Percentiles rank a stretch among this genome's conserved stretches.
Evolutionary conservation across 2,888 invertebrate genomes (phyloP).

Genomic region (Sminthurides aquaticus): DNA sequence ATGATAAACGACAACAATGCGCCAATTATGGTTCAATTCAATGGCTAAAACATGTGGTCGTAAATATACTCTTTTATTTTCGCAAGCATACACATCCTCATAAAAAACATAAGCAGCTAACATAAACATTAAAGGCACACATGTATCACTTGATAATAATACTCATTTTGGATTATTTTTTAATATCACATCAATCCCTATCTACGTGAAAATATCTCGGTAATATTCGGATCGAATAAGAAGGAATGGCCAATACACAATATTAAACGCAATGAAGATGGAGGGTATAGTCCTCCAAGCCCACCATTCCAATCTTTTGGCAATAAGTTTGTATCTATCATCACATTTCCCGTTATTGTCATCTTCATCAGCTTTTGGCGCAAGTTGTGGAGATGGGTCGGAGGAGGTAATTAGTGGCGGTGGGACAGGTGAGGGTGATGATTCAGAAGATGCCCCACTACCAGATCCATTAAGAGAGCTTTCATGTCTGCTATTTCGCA

Average conservation of each 20-base stretch:
- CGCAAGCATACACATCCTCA: no score
- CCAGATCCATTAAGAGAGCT: constrained; percentile 12
- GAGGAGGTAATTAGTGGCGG: neutral
- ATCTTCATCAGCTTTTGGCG: neutral
- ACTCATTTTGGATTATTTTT: no score
- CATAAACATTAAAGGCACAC: no score
- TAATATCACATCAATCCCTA: no score
- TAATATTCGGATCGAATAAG: neutral
- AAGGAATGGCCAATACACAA: constrained; percentile 17
- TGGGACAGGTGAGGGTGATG: constrained; percentile 11
- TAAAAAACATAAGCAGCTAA: no score
- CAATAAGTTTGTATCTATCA: constrained; percentile 7
- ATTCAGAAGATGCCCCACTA: constrained; percentile 1
- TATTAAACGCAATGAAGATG: constrained; percentile 11
- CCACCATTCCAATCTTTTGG: constrained; percentile 1
- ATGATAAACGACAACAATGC: no score
- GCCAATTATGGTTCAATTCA: no score
- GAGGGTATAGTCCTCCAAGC: neutral
- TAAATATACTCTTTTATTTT: no score
- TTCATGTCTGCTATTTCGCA: constrained; percentile 8
- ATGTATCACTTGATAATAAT: no score
- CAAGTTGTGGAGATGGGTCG: neutral
- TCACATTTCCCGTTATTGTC: neutral
- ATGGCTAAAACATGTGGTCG: no score
- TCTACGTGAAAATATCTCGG: neutral